Evolutionary conservation across 2,113 vertebrate genomes (phyloP), one percentile per base, ranked within the genome.

Genomic region (Semnopithecus entellus): DNA sequence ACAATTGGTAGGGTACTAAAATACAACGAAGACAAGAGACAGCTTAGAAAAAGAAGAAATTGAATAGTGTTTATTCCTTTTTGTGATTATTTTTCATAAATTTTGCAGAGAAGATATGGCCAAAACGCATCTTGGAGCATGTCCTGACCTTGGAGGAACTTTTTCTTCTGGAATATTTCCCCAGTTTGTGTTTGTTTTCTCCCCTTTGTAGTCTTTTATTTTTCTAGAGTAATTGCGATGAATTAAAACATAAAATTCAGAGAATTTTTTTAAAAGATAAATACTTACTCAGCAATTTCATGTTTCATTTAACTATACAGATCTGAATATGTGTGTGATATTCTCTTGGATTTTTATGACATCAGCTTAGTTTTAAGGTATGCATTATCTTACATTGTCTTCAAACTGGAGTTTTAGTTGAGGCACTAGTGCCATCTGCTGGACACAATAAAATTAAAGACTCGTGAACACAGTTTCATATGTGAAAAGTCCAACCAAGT

Each of bases 341-440:
- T 2, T 40, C 45, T 68, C 48, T 94, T 79, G 32, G 6, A 76
- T 75, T 87, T 97, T 86, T 43, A n/a, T 38, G 45, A 38, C 40
- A 88, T 93, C 79, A 85, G n/a, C 59, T 83, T 83, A 48, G 40
- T 55, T 73, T 87, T 64, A 94, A 88, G 57, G 40, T 17, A 43
- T 12, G 6, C 35, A n/a, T 11, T 35, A 11, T 38, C 14, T 83
- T 55, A 5, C 0, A 3, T 45, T 45, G 35, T 0, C 35, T 16
- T 70, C n/a, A 4, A 45, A 68, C 32, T 23, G 20, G 75, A 25
- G 48, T 68, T 95, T 98, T 98, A 72, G 82, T 97, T 98, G 83
- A 38, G 97, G 68, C 90, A 93, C 85, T 98, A 91, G 96, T 97
- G 98, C 98, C 99, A 99, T 95, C 99, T 98, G 91, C 96, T 97